These are phyloP conservation scores for Centruroides vittatus DNA, from an alignment of 1,140 invertebrate genomes.

Conservation along the genomic window DNA sequence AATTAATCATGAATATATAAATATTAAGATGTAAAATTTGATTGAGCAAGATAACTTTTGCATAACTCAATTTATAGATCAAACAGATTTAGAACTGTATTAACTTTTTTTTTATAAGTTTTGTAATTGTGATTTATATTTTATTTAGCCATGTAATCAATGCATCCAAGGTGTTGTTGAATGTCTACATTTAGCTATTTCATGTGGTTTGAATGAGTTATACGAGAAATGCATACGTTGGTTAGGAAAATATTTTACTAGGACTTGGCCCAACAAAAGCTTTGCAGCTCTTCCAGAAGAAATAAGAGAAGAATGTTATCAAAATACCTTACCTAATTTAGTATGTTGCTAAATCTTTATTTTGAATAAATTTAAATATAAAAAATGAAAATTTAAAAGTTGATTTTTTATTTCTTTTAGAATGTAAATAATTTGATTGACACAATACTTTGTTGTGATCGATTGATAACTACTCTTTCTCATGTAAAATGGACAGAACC, in stretches of 20 bases:
- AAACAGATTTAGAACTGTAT: no score
- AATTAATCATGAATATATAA: no score
- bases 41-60: no score
- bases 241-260: slow-evolving; percentile 67
- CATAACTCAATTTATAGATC: no score
- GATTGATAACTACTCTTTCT: slow-evolving; percentile 47
- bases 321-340: slow-evolving; percentile 61
- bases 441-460: slow-evolving; percentile 51
- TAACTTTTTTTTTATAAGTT: no score
- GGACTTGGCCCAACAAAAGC: slow-evolving; percentile 67
- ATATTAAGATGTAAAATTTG: no score
- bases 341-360: slow-evolving; percentile 22
- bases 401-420: slow-evolving; percentile 19
- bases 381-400: not conserved
- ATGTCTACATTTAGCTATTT: slow-evolving; percentile 60
- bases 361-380: not conserved
- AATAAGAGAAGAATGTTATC: slow-evolving; percentile 62
- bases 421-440: slow-evolving; percentile 46
- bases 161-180: slow-evolving; percentile 65
- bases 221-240: slow-evolving; percentile 67
- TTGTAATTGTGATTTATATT: slow-evolving; percentile 1
- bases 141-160: slow-evolving; percentile 52
- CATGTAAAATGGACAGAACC: slow-evolving; percentile 55
- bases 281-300: slow-evolving; percentile 66
- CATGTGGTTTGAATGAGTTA: slow-evolving; percentile 72